Percentiles rank a stretch among this genome's conserved stretches.
Evolutionary conservation across 2,113 vertebrate genomes (phyloP).

Genomic region (Eonycteris spelaea): DNA sequence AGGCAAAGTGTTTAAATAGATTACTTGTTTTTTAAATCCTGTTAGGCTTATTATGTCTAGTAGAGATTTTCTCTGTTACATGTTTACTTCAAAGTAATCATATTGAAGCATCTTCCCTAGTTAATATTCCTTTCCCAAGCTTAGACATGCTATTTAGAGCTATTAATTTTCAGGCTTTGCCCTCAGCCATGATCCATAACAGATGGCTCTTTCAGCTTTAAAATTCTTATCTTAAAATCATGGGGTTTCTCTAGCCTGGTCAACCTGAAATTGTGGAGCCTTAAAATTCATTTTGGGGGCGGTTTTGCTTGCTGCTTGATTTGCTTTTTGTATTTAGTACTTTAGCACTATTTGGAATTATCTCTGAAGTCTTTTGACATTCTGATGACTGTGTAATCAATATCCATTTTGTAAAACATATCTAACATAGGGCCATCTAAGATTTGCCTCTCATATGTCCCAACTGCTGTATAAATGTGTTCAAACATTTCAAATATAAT

Average conservation of each 20-base stretch:
- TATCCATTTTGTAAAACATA: conserved; percentile 38
- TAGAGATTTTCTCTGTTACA: not conserved
- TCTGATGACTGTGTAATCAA: not conserved
- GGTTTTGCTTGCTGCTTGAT: not conserved
- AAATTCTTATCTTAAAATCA: conserved; percentile 15
- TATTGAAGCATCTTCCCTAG: conserved; percentile 6
- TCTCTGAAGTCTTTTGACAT: conserved; percentile 11
- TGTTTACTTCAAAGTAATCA: conserved; percentile 2
- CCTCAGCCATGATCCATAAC: conserved; percentile 10
- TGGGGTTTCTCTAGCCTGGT: not conserved
- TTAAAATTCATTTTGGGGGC: not conserved
- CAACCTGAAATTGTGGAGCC: not conserved
- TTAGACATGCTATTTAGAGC: conserved; percentile 38
- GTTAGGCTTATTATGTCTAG: not conserved
- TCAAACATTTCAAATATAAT: conserved; percentile 22
- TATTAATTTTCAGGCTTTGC: conserved; percentile 4
- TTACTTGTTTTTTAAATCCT: not conserved
- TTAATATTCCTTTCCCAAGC: conserved; percentile 42
- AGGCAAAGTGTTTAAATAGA: not conserved
- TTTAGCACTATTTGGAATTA: conserved; percentile 3
- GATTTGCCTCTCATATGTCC: not conserved
- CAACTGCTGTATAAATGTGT: not conserved
- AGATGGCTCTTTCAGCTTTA: conserved; percentile 6
- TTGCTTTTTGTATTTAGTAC: conserved; percentile 26
- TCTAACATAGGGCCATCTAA: not conserved